Evolutionary conservation across 1,140 invertebrate species (phyloP).

Genomic region (Vollenhovia emeryi): DNA sequence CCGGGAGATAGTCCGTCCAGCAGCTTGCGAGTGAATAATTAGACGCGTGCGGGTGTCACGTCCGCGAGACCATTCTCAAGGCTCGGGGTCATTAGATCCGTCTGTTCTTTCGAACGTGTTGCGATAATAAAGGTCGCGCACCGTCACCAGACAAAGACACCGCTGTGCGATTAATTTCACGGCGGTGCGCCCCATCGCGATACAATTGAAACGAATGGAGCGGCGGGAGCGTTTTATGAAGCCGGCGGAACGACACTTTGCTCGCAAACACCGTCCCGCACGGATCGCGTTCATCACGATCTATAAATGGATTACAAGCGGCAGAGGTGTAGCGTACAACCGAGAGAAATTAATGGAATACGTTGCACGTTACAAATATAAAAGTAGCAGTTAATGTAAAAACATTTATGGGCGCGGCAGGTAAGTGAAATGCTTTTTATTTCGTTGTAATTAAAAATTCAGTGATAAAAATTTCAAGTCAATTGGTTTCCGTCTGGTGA

Average conservation of each 20-base stretch:
- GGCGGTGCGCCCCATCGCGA: slow-evolving; percentile 54
- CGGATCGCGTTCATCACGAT: slow-evolving; percentile 22
- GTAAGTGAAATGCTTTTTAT: neutral
- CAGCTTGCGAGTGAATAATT: slow-evolving; percentile 53
- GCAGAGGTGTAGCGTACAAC: slow-evolving; percentile 11
- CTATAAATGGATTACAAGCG: slow-evolving; percentile 7
- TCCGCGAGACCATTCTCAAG: slow-evolving; percentile 56
- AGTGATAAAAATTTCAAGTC: neutral
- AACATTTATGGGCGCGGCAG: neutral
- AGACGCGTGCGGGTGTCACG: slow-evolving; percentile 48
- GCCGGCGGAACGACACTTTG: slow-evolving; percentile 50
- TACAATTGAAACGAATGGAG: slow-evolving; percentile 63
- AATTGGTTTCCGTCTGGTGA: slow-evolving; percentile 15
- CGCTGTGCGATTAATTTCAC: slow-evolving; percentile 67
- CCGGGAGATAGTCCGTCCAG: neutral
- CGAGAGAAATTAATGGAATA: neutral
- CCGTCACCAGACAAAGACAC: slow-evolving; percentile 62
- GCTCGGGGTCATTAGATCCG: slow-evolving; percentile 62
- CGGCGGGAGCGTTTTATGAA: slow-evolving; percentile 52
- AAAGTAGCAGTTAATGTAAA: neutral
- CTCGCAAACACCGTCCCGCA: slow-evolving; percentile 9
- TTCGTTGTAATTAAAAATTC: neutral
- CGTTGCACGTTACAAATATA: neutral
- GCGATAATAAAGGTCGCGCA: slow-evolving; percentile 60
- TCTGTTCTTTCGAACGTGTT: slow-evolving; percentile 61